phyloP scores from a whole-genome alignment of 2,888 invertebrate genomes.

The Mactromeris polynyma region DNA sequence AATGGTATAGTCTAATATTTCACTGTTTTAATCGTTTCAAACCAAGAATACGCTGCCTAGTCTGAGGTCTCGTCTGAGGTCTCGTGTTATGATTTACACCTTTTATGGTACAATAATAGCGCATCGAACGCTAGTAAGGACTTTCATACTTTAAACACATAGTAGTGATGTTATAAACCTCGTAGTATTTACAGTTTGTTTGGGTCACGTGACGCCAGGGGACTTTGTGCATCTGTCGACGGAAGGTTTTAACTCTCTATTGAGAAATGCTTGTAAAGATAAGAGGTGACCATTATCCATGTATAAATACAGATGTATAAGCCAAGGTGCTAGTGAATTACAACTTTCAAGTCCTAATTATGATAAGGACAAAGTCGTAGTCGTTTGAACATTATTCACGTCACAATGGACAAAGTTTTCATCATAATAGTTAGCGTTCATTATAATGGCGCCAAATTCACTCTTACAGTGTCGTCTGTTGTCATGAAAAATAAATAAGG shows the following conservation, averaged over 20 bases:
- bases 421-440: constrained; percentile 14
- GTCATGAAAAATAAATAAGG: background rate
- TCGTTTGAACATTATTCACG: constrained; percentile 14
- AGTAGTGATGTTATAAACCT: background rate
- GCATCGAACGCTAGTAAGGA: background rate
- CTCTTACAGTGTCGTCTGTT: background rate
- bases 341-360: constrained; percentile 24
- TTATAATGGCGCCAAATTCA: constrained; percentile 13
- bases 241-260: background rate
- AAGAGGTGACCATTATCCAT: constrained; percentile 43
- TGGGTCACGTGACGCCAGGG: constrained; percentile 34
- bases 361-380: constrained; percentile 27
- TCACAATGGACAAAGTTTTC: constrained; percentile 2
- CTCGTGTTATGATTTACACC: constrained; percentile 49
- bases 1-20: constrained; percentile 36
- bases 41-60: background rate
- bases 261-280: constrained; percentile 37
- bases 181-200: constrained; percentile 30
- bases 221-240: constrained; percentile 49
- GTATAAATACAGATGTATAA: constrained; percentile 27
- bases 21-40: constrained; percentile 36
- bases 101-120: constrained; percentile 16
- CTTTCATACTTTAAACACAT: background rate
- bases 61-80: constrained; percentile 7
- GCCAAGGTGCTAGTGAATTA: background rate